These are phyloP conservation scores for Sminthurinus signatus DNA, from an alignment of 1,140 invertebrate species.

Conservation along the genomic window DNA sequence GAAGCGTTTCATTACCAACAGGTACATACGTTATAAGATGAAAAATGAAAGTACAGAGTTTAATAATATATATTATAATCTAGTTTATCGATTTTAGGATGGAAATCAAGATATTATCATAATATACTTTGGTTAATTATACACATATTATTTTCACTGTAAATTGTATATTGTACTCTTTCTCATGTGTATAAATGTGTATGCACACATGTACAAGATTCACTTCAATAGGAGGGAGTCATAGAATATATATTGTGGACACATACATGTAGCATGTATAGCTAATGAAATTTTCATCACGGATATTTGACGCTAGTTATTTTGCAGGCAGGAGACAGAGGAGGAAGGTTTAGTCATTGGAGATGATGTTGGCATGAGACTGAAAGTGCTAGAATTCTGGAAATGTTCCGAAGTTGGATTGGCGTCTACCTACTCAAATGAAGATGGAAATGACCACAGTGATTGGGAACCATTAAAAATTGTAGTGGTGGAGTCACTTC, in stretches of 20 bases:
- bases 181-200: neutral
- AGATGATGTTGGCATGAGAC: constrained; percentile 44
- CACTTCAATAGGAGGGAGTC: neutral
- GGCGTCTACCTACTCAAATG: constrained; percentile 6
- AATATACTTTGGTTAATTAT: too few species aligned
- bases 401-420: constrained; percentile 50
- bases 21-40: too few species aligned
- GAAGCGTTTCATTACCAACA: constrained; percentile 50
- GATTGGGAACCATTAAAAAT: constrained; percentile 45
- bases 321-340: constrained; percentile 42
- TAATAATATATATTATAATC: too few species aligned
- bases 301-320: too few species aligned
- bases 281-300: too few species aligned
- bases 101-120: too few species aligned
- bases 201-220: constrained; percentile 1
- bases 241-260: too few species aligned
- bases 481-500: constrained; percentile 50
- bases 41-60: too few species aligned
- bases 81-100: too few species aligned
- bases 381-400: constrained; percentile 53
- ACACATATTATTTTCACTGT: too few species aligned
- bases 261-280: too few species aligned
- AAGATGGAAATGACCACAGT: constrained; percentile 4
- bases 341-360: constrained; percentile 49
- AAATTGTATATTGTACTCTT: neutral